A percentile compares a stretch with the other conserved stretches of the same genome.
Conservation (phyloP, 2,797 vertebrate genomes). For the Syncerus caffer region DNA sequence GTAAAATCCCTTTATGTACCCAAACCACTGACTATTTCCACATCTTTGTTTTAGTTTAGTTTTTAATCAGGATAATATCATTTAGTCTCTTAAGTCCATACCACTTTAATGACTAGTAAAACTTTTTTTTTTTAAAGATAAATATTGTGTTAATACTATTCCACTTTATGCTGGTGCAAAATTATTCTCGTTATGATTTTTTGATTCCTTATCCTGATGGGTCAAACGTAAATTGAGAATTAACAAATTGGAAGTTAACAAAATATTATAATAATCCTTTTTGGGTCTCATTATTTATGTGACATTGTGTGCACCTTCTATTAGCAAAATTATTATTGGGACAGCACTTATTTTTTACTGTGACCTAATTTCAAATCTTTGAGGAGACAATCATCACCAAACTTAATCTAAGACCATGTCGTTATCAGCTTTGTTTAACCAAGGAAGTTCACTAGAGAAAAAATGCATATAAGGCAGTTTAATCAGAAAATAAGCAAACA, state of each 20-base stretch:
- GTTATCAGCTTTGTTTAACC: background rate
- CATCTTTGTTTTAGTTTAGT: background rate
- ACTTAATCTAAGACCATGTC: background rate
- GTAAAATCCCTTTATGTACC: background rate
- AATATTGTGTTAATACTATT: background rate
- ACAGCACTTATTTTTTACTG: background rate
- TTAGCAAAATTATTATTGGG: background rate
- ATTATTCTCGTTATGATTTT: background rate
- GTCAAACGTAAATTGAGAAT: background rate
- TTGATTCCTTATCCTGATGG: background rate
- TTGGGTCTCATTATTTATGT: background rate
- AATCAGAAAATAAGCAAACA: background rate
- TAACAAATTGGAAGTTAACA: background rate
- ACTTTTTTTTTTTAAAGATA: background rate
- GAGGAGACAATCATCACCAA: background rate
- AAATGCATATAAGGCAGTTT: background rate
- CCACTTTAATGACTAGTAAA: background rate
- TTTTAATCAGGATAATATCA: background rate
- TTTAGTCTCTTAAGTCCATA: background rate
- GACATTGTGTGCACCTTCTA: background rate
- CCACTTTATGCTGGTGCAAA: background rate
- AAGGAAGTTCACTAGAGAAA: background rate
- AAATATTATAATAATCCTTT: background rate
- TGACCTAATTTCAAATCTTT: slow-evolving; percentile 26
- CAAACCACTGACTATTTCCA: background rate